Percentiles rank a stretch among this genome's conserved stretches.
phyloP scores from a whole-genome alignment of 2,888 invertebrate species.

The Pharmacophagus antenor region DNA sequence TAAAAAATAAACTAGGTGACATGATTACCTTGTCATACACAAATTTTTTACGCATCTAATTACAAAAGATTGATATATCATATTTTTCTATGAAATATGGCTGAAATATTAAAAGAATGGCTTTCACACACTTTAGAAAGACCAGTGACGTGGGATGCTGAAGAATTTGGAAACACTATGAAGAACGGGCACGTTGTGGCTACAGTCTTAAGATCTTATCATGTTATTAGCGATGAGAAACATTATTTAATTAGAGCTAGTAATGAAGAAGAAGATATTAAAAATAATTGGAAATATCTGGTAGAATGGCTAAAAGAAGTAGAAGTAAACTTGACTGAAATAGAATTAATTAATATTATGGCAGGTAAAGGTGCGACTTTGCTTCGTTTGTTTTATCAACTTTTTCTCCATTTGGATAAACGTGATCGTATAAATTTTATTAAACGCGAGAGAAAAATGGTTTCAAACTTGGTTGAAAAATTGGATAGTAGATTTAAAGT shows the following conservation, averaged over 20 bases:
- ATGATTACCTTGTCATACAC: neutral
- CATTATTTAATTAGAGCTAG: slow-evolving; percentile 67
- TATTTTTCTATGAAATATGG: slow-evolving; percentile 59
- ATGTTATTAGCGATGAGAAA: slow-evolving; percentile 80
- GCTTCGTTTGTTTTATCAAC: slow-evolving; percentile 81
- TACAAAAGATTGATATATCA: slow-evolving; percentile 6
- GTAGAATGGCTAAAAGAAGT: slow-evolving; percentile 76
- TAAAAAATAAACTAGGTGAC: neutral
- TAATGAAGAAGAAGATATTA: slow-evolving; percentile 59
- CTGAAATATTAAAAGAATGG: slow-evolving; percentile 82
- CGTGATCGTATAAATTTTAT: slow-evolving; percentile 80
- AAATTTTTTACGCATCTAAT: slow-evolving; percentile 7
- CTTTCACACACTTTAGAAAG: slow-evolving; percentile 77
- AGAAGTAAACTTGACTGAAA: slow-evolving; percentile 65
- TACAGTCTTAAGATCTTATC: slow-evolving; percentile 79
- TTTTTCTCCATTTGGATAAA: slow-evolving; percentile 82
- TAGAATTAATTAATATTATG: slow-evolving; percentile 71
- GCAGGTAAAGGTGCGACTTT: slow-evolving; percentile 73
- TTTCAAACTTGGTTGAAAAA: slow-evolving; percentile 63
- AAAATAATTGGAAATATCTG: slow-evolving; percentile 77
- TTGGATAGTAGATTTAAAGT: slow-evolving; percentile 61
- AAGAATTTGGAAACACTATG: slow-evolving; percentile 78
- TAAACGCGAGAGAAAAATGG: slow-evolving; percentile 68
- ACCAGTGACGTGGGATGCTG: slow-evolving; percentile 76
- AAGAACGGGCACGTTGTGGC: slow-evolving; percentile 81